phyloP scores from a whole-genome alignment of 1,140 invertebrate genomes.

The Cherax destructor region DNA sequence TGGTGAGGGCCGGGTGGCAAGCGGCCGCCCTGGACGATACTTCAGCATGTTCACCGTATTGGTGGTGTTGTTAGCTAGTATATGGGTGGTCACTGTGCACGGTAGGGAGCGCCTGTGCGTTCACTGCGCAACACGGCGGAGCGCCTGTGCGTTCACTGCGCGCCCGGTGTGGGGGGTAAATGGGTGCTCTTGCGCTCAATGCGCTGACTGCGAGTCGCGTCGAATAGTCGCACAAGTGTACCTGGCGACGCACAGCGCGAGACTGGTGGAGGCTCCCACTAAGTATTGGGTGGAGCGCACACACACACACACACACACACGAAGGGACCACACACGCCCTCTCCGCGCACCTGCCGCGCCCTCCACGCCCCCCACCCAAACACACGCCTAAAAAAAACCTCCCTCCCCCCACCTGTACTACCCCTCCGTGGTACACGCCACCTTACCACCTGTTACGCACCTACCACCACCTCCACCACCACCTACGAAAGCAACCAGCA shows the following conservation, averaged over 20 bases:
- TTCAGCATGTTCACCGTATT: no score
- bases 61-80: background rate
- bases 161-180: no score
- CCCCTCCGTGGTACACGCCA: background rate
- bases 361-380: background rate
- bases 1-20: no score
- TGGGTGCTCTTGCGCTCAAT: no score
- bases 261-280: background rate
- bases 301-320: background rate
- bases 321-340: background rate
- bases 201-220: no score
- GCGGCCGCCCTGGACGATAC: no score
- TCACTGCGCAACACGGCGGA: no score
- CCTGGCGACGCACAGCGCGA: conserved; percentile 4
- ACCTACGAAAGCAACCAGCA: background rate
- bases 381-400: background rate
- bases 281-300: background rate
- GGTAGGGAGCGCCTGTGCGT: background rate
- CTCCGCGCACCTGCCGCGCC: conserved; percentile 1
- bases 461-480: background rate
- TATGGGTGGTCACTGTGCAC: background rate
- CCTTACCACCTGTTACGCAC: background rate
- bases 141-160: no score
- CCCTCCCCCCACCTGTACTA: background rate
- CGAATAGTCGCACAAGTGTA: background rate